Conservation (phyloP, 1,140 invertebrate genomes). For the Penaeus chinensis region DNA sequence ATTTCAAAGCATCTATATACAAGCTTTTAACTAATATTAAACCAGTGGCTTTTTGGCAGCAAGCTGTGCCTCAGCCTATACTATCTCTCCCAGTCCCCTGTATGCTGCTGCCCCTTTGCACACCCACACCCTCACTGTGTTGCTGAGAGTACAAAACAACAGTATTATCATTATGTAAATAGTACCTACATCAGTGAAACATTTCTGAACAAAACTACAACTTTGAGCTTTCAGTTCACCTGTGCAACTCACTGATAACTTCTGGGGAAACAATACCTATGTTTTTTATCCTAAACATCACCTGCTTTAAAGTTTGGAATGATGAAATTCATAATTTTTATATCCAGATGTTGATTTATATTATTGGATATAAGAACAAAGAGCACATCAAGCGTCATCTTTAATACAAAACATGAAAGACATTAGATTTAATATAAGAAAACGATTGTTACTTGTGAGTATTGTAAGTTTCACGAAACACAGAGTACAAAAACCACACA, state of each 20-base stretch:
- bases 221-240: slow-evolving; percentile 45
- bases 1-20: too few species aligned
- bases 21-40: too few species aligned
- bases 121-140: slow-evolving; percentile 41
- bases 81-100: too few species aligned
- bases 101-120: slow-evolving; percentile 7
- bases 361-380: slow-evolving; percentile 56
- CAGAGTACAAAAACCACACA: slow-evolving; percentile 56
- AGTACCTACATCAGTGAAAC: slow-evolving; percentile 51
- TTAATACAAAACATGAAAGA: slow-evolving; percentile 59
- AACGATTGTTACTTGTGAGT: slow-evolving; percentile 35
- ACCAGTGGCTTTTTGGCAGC: too few species aligned
- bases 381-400: slow-evolving; percentile 51
- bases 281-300: slow-evolving; percentile 29
- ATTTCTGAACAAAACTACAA: slow-evolving; percentile 54
- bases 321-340: slow-evolving; percentile 5
- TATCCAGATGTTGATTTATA: slow-evolving; percentile 44
- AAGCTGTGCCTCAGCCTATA: too few species aligned
- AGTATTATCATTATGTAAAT: slow-evolving; percentile 52
- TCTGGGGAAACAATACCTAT: slow-evolving; percentile 21
- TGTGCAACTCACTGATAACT: slow-evolving; percentile 39
- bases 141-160: slow-evolving; percentile 50
- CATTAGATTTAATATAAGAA: slow-evolving; percentile 53
- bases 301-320: neutral
- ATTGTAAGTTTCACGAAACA: slow-evolving; percentile 41